Evolutionary conservation across 2,888 invertebrate species (phyloP).

Genomic region (Prenolepis imparis): DNA sequence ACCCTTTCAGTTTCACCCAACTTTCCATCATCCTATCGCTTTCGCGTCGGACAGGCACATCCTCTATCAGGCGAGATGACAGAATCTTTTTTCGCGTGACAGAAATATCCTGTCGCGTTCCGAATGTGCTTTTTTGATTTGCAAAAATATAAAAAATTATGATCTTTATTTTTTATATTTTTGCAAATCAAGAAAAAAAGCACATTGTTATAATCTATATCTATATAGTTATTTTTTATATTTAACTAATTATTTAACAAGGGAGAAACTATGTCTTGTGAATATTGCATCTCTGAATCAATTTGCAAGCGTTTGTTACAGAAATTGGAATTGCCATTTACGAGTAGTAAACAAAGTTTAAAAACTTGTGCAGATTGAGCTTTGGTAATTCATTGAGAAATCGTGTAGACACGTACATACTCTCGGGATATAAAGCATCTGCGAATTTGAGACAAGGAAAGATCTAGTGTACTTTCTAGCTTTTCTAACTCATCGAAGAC

Average conservation of each 20-base stretch:
- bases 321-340: constrained; percentile 16
- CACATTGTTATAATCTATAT: too few relatives aligned
- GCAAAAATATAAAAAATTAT: constrained; percentile 9
- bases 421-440: constrained; percentile 27
- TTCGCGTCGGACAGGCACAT: constrained; percentile 27
- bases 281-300: background rate
- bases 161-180: background rate
- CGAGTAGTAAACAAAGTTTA: constrained; percentile 37
- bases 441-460: constrained; percentile 32
- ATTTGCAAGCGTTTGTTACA: constrained; percentile 29
- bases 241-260: too few relatives aligned
- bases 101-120: constrained; percentile 24
- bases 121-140: background rate
- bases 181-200: background rate
- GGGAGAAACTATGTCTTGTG: background rate
- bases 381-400: constrained; percentile 53
- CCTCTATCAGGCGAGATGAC: constrained; percentile 26
- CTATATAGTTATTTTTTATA: too few relatives aligned
- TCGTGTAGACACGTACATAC: constrained; percentile 31
- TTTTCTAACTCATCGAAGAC: constrained; percentile 7
- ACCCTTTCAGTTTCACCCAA: constrained; percentile 41
- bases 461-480: constrained; percentile 15
- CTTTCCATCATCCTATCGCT: constrained; percentile 46
- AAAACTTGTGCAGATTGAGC: constrained; percentile 50
- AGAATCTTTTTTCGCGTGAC: constrained; percentile 29